Conservation (phyloP, 2,888 invertebrate species). For the Nomada flava region DNA sequence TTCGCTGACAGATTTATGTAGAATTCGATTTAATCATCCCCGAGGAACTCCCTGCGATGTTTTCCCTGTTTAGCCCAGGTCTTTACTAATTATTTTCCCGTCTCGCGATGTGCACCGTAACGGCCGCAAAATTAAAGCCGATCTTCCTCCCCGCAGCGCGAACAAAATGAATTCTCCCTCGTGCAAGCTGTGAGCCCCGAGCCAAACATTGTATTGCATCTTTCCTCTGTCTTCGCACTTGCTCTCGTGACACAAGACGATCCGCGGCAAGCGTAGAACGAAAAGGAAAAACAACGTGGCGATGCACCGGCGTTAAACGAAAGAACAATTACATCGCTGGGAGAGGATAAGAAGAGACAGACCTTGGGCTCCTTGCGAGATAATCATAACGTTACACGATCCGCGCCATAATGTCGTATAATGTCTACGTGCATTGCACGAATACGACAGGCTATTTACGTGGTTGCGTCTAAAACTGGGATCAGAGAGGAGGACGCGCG, state of each 20-base stretch:
- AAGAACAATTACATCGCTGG: constrained; percentile 76
- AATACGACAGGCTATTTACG: constrained; percentile 63
- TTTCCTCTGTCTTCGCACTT: neutral
- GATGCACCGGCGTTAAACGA: constrained; percentile 64
- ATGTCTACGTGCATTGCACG: constrained; percentile 78
- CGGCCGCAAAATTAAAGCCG: too few species aligned
- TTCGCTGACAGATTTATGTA: too few species aligned
- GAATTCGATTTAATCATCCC: too few species aligned
- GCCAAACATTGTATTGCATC: neutral
- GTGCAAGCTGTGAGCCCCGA: too few species aligned
- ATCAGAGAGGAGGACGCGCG: constrained; percentile 16
- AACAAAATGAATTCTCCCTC: too few species aligned
- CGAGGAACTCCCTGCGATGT: too few species aligned
- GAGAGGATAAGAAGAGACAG: constrained; percentile 74
- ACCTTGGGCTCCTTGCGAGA: constrained; percentile 84
- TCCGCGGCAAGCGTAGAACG: neutral
- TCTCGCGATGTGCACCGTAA: too few species aligned
- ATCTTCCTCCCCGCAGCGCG: too few species aligned
- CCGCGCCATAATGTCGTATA: constrained; percentile 80
- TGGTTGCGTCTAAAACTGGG: constrained; percentile 51
- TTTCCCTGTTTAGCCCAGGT: too few species aligned
- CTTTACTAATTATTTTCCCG: too few species aligned
- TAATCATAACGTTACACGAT: constrained; percentile 82
- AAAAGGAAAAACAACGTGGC: constrained; percentile 26
- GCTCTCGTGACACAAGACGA: neutral